phyloP scores from a whole-genome alignment of 2,797 vertebrate species.

The Lophotriccus pileatus region DNA sequence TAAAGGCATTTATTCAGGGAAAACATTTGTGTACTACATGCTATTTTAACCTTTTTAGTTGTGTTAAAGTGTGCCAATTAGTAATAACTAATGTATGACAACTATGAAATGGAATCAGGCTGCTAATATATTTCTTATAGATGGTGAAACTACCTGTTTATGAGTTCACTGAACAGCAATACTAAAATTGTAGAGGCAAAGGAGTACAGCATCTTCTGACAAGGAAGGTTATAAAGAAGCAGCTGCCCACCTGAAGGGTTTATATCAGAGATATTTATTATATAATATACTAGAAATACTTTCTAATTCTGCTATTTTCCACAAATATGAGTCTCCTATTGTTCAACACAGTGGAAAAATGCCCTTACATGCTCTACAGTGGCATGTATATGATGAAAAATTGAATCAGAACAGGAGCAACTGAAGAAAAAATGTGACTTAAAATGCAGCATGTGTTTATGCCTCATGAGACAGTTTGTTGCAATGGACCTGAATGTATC shows the following conservation, averaged over 20 bases:
- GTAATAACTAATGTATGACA: neutral
- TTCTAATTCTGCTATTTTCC: neutral
- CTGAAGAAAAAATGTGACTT: neutral
- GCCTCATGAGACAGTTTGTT: neutral
- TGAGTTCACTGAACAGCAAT: neutral
- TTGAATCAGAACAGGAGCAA: neutral
- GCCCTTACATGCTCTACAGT: neutral
- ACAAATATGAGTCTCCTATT: neutral
- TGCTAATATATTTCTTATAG: neutral
- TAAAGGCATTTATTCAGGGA: neutral
- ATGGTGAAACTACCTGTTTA: neutral
- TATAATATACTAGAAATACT: neutral
- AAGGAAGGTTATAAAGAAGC: neutral
- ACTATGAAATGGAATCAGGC: neutral
- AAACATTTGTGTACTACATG: neutral
- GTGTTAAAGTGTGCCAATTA: neutral
- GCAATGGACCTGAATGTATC: neutral
- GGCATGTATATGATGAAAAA: neutral
- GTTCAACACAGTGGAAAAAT: neutral
- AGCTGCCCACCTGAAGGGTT: neutral
- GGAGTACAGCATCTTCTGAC: neutral
- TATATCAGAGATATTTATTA: neutral
- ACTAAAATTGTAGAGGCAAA: neutral
- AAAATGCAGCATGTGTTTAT: neutral
- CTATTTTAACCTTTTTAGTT: neutral